Evolutionary conservation across 1,140 invertebrate genomes (phyloP), one percentile per base, ranked within the genome.

Genomic region (Brachystomella parvula): DNA sequence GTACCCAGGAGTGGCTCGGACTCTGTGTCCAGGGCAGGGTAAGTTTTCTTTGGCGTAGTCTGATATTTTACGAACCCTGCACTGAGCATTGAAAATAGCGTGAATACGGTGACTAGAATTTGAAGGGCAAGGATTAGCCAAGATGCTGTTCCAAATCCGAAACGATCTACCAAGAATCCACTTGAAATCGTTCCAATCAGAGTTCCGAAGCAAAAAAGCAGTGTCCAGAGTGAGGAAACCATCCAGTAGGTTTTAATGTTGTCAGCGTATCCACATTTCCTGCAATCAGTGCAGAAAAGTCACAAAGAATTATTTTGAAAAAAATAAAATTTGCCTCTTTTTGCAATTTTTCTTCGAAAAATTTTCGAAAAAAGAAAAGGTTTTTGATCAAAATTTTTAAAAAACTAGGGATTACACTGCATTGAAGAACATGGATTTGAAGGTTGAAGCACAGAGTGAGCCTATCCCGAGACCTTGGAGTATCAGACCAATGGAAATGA

Each of bases 181-280:
- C 85, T 87, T 0, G 89, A 79, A 1, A 87, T 88, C 1, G 88
- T 88, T 0, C 89, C 89, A 30, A 90, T 85, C 75, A 90, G 90
- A 29, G 88, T 87, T 6, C 90, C 90, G 0, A 24, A 1, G 62
- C 89, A 75, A 91, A 91, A 0, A 87, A 85, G 15, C 89, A 90
- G 90, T 0, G 89, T 90, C 88, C 89, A 92, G 47, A 92, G 79
- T 1, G 88, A 89, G 2, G 89, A 92, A 53, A 92, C 86, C 30
- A 92, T 77, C 0, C 89, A 89, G 69, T 90, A 91, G 0, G 89
- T 93, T 75, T 89, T 85, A 35, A 92, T 79, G 64, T 85, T 88
- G 33, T 70, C 68, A 32, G 68, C 35, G 35, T 60, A 70, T 24
- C 65, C 65, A 61, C 57, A 33, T 1, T 63, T 35, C 3, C 68